Percentiles rank a stretch among this genome's conserved stretches.
Evolutionary conservation across 2,113 vertebrate species (phyloP).

Genomic region (Xerus inauris): DNA sequence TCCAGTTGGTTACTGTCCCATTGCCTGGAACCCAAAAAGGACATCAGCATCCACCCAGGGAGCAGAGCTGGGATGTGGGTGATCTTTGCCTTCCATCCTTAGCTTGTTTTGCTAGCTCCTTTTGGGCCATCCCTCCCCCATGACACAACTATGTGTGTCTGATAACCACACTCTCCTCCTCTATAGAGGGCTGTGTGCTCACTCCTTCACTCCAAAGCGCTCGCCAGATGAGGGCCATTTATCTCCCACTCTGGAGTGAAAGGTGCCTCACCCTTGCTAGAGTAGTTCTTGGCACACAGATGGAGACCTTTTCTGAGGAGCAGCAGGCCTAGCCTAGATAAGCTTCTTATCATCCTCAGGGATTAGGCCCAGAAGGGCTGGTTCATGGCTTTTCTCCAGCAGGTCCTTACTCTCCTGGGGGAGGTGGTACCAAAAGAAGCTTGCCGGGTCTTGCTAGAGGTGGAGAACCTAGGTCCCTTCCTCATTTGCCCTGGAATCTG

Average conservation of each 20-base stretch:
- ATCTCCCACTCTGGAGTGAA: slow-evolving; percentile 51
- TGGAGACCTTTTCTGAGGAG: slow-evolving; percentile 30
- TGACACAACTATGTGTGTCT: not conserved
- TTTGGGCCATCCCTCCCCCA: not conserved
- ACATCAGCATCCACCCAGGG: not conserved
- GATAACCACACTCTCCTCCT: not conserved
- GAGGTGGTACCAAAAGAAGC: not conserved
- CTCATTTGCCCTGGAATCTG: not conserved
- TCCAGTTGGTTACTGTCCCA: not conserved
- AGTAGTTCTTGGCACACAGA: not conserved
- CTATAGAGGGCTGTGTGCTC: not conserved
- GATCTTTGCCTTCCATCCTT: not conserved
- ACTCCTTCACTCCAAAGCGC: not conserved
- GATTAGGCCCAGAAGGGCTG: not conserved
- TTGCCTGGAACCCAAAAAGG: not conserved
- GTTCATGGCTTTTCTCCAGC: not conserved
- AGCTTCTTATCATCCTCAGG: not conserved
- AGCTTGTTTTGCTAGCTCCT: not conserved
- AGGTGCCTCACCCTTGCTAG: not conserved
- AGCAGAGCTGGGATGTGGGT: not conserved
- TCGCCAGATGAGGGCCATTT: not conserved
- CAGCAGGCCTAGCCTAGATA: not conserved
- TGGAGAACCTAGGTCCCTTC: not conserved
- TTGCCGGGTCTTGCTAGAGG: too few relatives aligned
- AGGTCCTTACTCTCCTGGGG: not conserved